Base-by-base conservation (phyloP, 2,888 invertebrate species). In the Dromius quadrimaculatus region DNA sequence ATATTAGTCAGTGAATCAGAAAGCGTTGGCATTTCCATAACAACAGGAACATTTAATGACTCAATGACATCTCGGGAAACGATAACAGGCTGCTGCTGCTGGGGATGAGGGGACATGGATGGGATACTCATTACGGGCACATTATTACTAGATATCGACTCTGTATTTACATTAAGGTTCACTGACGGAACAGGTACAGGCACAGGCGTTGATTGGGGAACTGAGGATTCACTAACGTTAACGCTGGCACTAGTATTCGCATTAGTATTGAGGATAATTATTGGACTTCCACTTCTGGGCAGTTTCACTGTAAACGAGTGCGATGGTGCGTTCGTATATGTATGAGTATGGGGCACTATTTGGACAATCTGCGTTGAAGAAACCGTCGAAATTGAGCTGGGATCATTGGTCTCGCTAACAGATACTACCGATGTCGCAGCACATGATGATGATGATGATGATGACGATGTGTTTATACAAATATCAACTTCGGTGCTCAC, bases 1-100 rank as follows among this genome's bases (percentile, higher is more conserved):
- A 79, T 75, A 72, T 75, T 77, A 17, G 74, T 75, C n/a, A 76
- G 69, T 28, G 76, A 75, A 45, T 76, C 78, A 4, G 80, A 79
- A 61, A 81, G 78, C 8, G 79, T 77, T 15, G 69, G 69, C 69
- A 70, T 61, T 47, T 70, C 22, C 47, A 70, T 50, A 19, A 62
- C 62, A 20, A 70, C 68, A 80, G 74, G 61, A 79, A 77, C 20
- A 78, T 74, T 43, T 78, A 77, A 66, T 78, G 78, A 34, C 76
- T 79, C 28, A 77, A 76, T 68, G 75, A 73, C 20, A 74, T 71
- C 69, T 9, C 78, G 76, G 11, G 77, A 77, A 68, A 76, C 77
- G 45, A 77, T 73, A 1, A 76, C 76, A 19, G 78, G 77, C 50
- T 77, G 77, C 2, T 77, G 76, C 8, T 78, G 76, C 66, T 79